Base-by-base conservation (phyloP, 2,888 invertebrate genomes). In the Lathronympha strigana region DNA sequence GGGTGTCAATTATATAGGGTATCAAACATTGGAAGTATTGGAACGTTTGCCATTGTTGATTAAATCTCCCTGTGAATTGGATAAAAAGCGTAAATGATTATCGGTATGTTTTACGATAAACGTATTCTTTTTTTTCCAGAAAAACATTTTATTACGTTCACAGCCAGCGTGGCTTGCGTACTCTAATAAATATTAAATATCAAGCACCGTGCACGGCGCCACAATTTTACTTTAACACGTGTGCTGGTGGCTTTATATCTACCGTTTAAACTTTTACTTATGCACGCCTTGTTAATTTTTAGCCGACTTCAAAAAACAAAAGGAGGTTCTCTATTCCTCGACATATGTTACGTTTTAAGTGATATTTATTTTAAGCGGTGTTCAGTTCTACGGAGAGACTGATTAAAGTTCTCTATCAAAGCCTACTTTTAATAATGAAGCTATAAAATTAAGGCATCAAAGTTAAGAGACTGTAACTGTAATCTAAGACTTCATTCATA, bases 181-280 rank as follows among this genome's bases (percentile, higher is more conserved):
- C 69, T 68, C 70, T 71, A 74, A 82, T 84, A 82, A 84, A 85
- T 85, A 85, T 84, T 85, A 84, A 76, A 83, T 84, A 80, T 75
- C 75, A 76, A 79, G 75, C 71, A 66, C 58, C 68, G 68, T 66
- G 67, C 64, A 60, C 67, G 61, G 63, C 73, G 73, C 80, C 77
- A 78, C 81, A 77, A 79, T 77, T 80, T 79, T 73, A 77, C 77
- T 71, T 69, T 71, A 80, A 77, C 76, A 74, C 61, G 67, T 71
- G 69, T 71, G 63, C 68, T 69, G 69, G 72, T 73, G 73, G 71
- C 73, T 77, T 76, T 78, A 79, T 78, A 73, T 67, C 68, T 55
- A 75, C 76, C 71, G 71, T 73, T 71, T 72, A 67, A 71, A 51
- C 51, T 58, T 17, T 40, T 47, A 23, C 55, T 66, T 69, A 69